Base-by-base conservation (phyloP, 2,888 invertebrate genomes). In the Schrankia costaestrigalis region DNA sequence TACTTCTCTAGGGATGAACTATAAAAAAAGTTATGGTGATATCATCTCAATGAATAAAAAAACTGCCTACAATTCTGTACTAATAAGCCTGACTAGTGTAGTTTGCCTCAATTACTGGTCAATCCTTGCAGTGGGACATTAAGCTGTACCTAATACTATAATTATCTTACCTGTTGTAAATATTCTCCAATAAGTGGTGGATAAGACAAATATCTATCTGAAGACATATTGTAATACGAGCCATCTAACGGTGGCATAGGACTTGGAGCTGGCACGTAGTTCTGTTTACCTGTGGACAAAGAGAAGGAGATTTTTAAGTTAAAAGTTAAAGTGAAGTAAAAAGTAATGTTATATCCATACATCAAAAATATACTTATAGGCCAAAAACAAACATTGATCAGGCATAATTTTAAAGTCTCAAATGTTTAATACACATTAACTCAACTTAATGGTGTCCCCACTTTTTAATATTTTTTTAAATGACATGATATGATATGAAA, bases 181-280 rank as follows among this genome's bases (percentile, higher is more conserved):
- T 86, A 89, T 29, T 90, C 89, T 4, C 89, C 89, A 10, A 86
- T 86, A 47, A 91, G 85, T 30, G 94, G 94, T 17, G 95, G 94
- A 78, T 94, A 95, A 1, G 94, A 94, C 35, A 95, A 88, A 73
- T 95, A 95, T 61, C 94, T 88, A 44, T 94, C 94, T 1, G 94
- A 93, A 24, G 91, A 86, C 91, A 94, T 93, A 73, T 94, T 94
- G 87, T 93, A 94, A 71, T 94, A 94, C 19, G 94, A 92, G 28
- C 94, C 94, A 65, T 94, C 94, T 15, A 93, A 88, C 0, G 94
- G 94, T 2, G 93, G 93, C 73, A 93, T 93, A 21, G 94, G 93
- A 38, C 93, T 93, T 0, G 89, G 89, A 0, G 92, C 91, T 2
- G 91, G 91, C 13, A 89, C 90, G 68, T 91, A 91, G 49, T 89